Conservation (phyloP, 2,797 vertebrate species). For the Cyprinella venusta region DNA sequence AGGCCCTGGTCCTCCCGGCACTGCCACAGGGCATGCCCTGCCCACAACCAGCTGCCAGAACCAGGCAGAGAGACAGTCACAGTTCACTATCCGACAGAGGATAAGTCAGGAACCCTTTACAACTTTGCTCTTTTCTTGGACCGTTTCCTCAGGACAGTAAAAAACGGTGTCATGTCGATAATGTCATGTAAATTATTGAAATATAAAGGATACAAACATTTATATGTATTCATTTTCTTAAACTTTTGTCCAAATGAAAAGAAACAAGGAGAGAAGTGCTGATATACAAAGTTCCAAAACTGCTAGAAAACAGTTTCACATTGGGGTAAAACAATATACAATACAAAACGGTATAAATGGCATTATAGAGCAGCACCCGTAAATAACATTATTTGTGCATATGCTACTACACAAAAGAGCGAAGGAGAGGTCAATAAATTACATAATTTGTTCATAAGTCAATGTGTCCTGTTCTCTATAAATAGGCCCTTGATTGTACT, state of each 20-base stretch:
- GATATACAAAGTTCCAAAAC: conserved; percentile 28
- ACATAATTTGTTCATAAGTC: conserved; percentile 44
- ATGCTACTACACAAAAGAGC: conserved; percentile 31
- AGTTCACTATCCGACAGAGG: conserved; percentile 57
- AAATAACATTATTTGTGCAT: conserved; percentile 36
- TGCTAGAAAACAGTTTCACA: conserved; percentile 9
- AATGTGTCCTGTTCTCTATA: conserved; percentile 35
- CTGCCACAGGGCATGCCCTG: conserved; percentile 81
- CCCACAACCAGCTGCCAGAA: conserved; percentile 80
- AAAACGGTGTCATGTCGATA: not conserved
- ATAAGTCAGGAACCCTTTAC: not conserved
- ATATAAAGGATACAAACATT: not conserved
- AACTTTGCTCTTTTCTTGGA: conserved; percentile 36
- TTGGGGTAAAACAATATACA: conserved; percentile 29
- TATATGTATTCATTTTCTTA: not conserved
- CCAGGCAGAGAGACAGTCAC: conserved; percentile 67
- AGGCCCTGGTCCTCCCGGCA: conserved; percentile 74
- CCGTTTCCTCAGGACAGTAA: not conserved
- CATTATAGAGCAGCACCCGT: conserved; percentile 12
- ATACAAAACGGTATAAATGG: conserved; percentile 20
- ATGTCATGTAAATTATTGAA: too few species aligned
- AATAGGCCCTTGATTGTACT: conserved; percentile 41
- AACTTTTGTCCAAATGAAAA: not conserved
- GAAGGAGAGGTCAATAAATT: conserved; percentile 47
- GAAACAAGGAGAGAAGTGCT: conserved; percentile 17